Evolutionary conservation across 2,888 invertebrate genomes (phyloP), one percentile per base, ranked within the genome.

Genomic region (Gordius sp.): DNA sequence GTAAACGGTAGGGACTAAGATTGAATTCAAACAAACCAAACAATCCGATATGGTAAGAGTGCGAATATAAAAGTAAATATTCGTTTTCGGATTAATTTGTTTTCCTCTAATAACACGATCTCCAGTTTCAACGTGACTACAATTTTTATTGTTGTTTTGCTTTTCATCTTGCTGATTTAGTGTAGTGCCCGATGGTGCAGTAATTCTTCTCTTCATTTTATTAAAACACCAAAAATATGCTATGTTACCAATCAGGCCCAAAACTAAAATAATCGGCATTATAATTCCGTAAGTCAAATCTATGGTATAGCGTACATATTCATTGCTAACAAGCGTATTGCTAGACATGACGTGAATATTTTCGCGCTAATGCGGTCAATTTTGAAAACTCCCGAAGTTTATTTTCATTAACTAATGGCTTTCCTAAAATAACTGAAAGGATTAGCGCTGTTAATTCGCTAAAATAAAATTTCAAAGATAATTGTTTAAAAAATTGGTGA

Each of bases 241-340:
- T 4, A 47, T 18, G 20, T 47, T 47, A 18, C 47, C 47, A 18
- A 47, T 23, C 16, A 47, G 4, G 4, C 47, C 47, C 4, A 47
- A 20, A 4, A 20, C 4, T 8, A 47, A 4, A n/a, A 47, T 4
- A 4, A 20, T 4, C 4, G 47, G 47, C 47, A 47, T 47, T 47
- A 47, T 13, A 4, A 47, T 47, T n/a, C 47, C 47, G 20, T 47
- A 47, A n/a, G 47, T 47, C 20, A 47, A 18, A 23, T 47, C 16
- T 20, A 47, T 47, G 20, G n/a, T 47, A 4, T 47, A 20, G 20
- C 4, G 4, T 4, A 47, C 20, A 23, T 47, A 47, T n/a, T n/a
- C 20, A 4, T 18, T 4, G 20, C 20, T 23, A 4, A n/a, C 47
- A 20, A n/a, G 20, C 47, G 20, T 47, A n/a, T 47, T n/a, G n/a